These are phyloP conservation scores for Ariopsis seemanni DNA, from an alignment of 2,113 vertebrate species.

Conservation along the genomic window DNA sequence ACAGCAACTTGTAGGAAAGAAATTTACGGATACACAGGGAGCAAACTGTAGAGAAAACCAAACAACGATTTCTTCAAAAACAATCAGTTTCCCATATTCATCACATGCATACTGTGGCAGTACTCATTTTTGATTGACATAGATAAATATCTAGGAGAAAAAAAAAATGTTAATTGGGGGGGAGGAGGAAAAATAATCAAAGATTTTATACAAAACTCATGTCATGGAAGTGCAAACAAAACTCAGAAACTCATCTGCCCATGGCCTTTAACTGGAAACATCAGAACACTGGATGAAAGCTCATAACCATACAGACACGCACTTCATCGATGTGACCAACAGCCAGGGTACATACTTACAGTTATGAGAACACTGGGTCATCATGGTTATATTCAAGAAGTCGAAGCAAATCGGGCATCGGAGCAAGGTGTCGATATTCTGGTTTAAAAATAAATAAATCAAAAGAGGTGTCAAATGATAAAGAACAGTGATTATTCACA, in stretches of 20 bases:
- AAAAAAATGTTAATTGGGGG: no score
- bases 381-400: constrained; percentile 88
- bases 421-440: constrained; percentile 84
- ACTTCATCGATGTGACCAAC: neutral
- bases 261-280: neutral
- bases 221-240: neutral
- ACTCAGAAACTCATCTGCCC: neutral
- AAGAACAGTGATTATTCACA: neutral
- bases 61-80: constrained; percentile 30
- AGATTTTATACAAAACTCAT: neutral
- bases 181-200: fast-evolving
- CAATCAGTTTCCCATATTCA: neutral
- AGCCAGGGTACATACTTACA: constrained; percentile 77
- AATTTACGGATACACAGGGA: constrained; percentile 95
- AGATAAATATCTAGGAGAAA: no score
- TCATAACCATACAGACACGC: neutral
- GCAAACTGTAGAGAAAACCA: constrained; percentile 80
- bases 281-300: neutral
- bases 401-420: constrained; percentile 95
- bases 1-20: constrained; percentile 88
- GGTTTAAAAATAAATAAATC: constrained; percentile 48
- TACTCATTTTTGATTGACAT: no score
- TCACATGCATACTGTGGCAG: neutral
- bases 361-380: constrained; percentile 94
- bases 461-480: neutral